Percentiles rank a stretch among this genome's conserved stretches.
Conservation (phyloP, 1,140 invertebrate species). For the Steinernema khuongi region DNA sequence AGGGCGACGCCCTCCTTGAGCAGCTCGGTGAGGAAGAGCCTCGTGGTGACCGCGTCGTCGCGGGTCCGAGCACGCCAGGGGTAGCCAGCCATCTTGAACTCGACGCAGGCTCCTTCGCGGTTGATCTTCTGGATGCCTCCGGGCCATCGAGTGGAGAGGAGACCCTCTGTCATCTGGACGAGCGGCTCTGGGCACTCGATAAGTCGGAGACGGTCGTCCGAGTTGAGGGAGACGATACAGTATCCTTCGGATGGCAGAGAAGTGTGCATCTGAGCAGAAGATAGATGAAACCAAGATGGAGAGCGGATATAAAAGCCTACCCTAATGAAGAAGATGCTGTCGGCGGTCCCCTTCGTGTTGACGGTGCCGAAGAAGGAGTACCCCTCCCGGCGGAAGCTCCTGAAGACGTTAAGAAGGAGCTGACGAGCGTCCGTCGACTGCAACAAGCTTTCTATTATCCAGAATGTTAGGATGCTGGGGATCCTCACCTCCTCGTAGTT, state of each 20-base stretch:
- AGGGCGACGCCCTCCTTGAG: background rate
- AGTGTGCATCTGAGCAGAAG: background rate
- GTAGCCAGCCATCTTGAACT: conserved; percentile 21
- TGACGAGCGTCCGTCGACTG: background rate
- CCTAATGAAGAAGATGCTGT: conserved; percentile 19
- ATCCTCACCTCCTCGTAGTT: background rate
- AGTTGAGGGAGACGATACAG: conserved; percentile 13
- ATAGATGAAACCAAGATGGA: too few species aligned
- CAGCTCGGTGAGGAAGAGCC: conserved; percentile 8
- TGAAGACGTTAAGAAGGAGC: conserved; percentile 9
- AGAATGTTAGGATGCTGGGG: too few species aligned
- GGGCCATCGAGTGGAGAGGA: background rate
- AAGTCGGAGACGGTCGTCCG: conserved; percentile 17
- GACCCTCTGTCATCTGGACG: background rate
- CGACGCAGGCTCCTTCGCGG: background rate
- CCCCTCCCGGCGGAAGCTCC: conserved; percentile 1
- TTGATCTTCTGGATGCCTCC: background rate
- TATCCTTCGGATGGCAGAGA: background rate
- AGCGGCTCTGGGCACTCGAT: conserved; percentile 10
- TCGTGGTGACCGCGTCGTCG: background rate
- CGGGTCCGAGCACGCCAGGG: conserved; percentile 12
- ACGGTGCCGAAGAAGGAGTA: conserved; percentile 16
- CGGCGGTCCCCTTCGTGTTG: conserved; percentile 18
- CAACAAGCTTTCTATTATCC: too few species aligned
- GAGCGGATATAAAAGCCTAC: background rate